Evolutionary conservation across 2,113 vertebrate genomes (phyloP).

Genomic region (Siphamia tubifer): DNA sequence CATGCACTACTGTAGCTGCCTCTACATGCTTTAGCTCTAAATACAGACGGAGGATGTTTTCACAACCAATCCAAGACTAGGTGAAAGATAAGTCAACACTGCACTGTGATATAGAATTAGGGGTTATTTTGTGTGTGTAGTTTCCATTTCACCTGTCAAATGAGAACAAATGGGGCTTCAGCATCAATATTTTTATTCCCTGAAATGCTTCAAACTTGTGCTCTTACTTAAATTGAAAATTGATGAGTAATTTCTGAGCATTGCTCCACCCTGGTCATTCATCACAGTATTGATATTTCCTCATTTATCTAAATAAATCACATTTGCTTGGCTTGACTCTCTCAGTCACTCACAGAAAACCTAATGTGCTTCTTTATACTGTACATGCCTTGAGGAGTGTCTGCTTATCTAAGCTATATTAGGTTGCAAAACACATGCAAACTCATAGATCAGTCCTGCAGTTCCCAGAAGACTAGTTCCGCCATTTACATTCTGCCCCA

Average conservation of each 20-base stretch:
- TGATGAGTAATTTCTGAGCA: conserved; percentile 26
- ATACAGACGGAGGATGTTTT: not conserved
- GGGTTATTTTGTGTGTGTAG: not conserved
- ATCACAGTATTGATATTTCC: conserved; percentile 35
- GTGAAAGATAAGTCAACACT: not conserved
- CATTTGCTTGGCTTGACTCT: conserved; percentile 1
- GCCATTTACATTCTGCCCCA: conserved; percentile 50
- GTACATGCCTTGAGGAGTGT: not conserved
- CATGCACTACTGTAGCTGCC: not conserved
- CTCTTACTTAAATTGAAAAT: conserved; percentile 11
- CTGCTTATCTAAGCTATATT: conserved; percentile 47
- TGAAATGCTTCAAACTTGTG: not conserved
- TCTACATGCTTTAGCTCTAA: not conserved
- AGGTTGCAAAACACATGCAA: conserved; percentile 43
- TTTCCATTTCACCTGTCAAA: conserved; percentile 5
- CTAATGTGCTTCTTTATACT: conserved; percentile 20
- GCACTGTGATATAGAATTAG: not conserved
- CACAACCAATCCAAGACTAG: not conserved
- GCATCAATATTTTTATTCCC: not conserved
- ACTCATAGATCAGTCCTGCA: conserved; percentile 38
- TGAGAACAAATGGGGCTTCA: not conserved
- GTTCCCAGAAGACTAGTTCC: conserved; percentile 37
- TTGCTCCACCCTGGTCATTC: not conserved
- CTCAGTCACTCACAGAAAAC: not conserved
- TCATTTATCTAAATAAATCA: conserved; percentile 32